Percentiles rank a stretch among this genome's conserved stretches.
phyloP scores from a whole-genome alignment of 2,797 vertebrate species.

The Anas georgica region DNA sequence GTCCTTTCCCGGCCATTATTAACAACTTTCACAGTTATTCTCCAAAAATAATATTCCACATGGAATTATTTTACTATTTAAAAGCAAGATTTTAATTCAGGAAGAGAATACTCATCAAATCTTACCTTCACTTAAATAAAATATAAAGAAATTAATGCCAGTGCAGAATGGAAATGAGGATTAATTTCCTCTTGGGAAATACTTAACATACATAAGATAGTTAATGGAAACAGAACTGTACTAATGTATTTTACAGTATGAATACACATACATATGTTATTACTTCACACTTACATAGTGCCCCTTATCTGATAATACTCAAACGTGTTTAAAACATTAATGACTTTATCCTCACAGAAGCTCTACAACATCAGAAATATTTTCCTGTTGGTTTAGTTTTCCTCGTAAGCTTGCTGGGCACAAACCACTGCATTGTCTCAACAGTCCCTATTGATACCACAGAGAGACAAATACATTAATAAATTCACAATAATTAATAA shows the following conservation, averaged over 20 bases:
- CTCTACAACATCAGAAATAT: neutral
- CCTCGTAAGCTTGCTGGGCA: neutral
- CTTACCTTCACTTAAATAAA: conserved; percentile 14
- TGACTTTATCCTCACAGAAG: conserved; percentile 39
- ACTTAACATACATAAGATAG: conserved; percentile 19
- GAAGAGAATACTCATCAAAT: conserved; percentile 14
- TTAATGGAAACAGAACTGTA: conserved; percentile 53
- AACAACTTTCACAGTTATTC: neutral
- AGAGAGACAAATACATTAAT: neutral
- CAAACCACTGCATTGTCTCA: neutral
- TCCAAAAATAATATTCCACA: conserved; percentile 34
- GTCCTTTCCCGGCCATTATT: neutral
- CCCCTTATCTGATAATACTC: conserved; percentile 53
- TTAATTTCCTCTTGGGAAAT: conserved; percentile 52
- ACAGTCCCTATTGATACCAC: neutral
- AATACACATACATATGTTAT: conserved; percentile 45
- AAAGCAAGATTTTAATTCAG: conserved; percentile 33
- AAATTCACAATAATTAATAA: neutral
- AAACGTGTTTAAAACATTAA: conserved; percentile 61
- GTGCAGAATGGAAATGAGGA: conserved; percentile 28
- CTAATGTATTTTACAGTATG: conserved; percentile 47
- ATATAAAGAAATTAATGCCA: neutral
- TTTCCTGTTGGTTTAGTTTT: conserved; percentile 19
- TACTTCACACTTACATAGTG: conserved; percentile 51
- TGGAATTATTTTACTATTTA: conserved; percentile 23